Evolutionary conservation across 1,140 invertebrate genomes (phyloP), one percentile per base, ranked within the genome.

Genomic region (Drosophila prosaltans): DNA sequence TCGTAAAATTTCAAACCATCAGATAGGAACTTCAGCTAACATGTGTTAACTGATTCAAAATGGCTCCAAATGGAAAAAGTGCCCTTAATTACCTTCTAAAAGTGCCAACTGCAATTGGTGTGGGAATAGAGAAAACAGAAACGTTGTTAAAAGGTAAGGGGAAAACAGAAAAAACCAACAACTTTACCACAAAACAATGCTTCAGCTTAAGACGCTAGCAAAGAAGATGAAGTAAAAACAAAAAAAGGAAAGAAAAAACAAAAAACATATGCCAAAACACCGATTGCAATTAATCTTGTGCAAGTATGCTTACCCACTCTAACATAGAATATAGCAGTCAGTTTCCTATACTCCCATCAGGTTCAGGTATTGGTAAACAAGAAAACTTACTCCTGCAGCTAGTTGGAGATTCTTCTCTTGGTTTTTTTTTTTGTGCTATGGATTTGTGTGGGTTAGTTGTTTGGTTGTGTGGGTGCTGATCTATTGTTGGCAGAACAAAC

Each of bases 271-370:
- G 84, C 85, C 81, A 78, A 84, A 81, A 90, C 84, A 89, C 84
- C 84, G 85, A 89, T 89, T 84, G 84, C 84, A 89, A 89, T 89
- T 89, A 89, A 89, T 89, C 84, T 89, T 88, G 71, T 86, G 84
- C 83, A 83, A 79, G 82, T 88, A 70, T 63, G 9, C 9, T 24
- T 16, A 21, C 54, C 59, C 36, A 1, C 2, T 0, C 4, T 21
- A 11, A 1, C 8, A 30, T 30, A 2, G 28, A 30, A 30, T 30
- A 4, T 30, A 0, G 2, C 28, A 2, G 28, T 2, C 28, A 2
- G 28, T 30, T 3, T 1, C 26, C 10, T 40, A 30, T 30, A 30
- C 28, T 48, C 21, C 21, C 9, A 26, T 26, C 45, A 69, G 61
- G 62, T 69, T 72, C 72, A 70, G 74, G 82, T 82, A 85, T 88